phyloP scores from a whole-genome alignment of 2,113 vertebrate genomes.

The Benitochromis conjunctus region DNA sequence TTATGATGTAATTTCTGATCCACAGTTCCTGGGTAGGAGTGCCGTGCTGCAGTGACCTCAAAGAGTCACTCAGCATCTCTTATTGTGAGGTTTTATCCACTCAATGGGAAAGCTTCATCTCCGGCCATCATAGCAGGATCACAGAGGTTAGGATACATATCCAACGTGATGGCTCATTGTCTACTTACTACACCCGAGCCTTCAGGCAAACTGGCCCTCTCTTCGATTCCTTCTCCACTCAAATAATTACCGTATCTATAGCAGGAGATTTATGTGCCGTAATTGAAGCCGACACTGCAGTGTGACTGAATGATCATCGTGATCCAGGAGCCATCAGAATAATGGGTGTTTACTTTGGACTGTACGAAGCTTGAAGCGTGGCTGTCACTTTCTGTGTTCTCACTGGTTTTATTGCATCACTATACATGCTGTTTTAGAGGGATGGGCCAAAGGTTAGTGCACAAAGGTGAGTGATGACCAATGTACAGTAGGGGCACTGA shows the following conservation, averaged over 20 bases:
- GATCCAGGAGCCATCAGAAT: slow-evolving; percentile 30
- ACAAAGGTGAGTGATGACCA: background rate
- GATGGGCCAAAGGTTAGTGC: slow-evolving; percentile 19
- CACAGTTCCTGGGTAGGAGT: slow-evolving; percentile 1
- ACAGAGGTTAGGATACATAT: slow-evolving; percentile 53
- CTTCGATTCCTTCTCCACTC: slow-evolving; percentile 4
- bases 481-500: background rate
- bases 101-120: slow-evolving; percentile 52
- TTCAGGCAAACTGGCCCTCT: slow-evolving; percentile 40
- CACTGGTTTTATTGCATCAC: slow-evolving; percentile 30
- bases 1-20: slow-evolving; percentile 23
- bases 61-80: slow-evolving; percentile 67
- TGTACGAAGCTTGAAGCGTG: slow-evolving; percentile 19
- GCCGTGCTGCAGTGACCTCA: slow-evolving; percentile 57
- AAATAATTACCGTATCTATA: slow-evolving; percentile 55
- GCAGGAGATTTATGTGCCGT: slow-evolving; percentile 33
- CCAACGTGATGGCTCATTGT: slow-evolving; percentile 58
- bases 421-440: slow-evolving; percentile 42
- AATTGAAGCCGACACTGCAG: slow-evolving; percentile 30
- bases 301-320: slow-evolving; percentile 36
- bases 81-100: slow-evolving; percentile 49
- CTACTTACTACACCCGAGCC: slow-evolving; percentile 31
- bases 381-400: slow-evolving; percentile 52
- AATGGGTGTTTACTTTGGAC: slow-evolving; percentile 39
- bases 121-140: slow-evolving; percentile 31